Evolutionary conservation across 2,797 vertebrate species (phyloP), one percentile per base, ranked within the genome.

Genomic region (Semotilus atromaculatus): DNA sequence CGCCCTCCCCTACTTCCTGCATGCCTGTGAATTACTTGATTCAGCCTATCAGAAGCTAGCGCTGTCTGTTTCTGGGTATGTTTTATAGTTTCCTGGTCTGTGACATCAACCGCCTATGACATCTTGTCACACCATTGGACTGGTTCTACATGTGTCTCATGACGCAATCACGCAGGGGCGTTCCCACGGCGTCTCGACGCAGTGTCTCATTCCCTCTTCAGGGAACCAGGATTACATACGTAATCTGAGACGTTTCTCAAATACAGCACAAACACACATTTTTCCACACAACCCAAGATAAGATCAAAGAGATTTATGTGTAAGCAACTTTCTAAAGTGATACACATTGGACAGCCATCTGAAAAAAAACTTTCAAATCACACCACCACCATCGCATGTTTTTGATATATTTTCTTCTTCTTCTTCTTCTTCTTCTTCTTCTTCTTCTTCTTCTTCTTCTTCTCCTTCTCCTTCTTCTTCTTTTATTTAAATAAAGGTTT

Each of bases 301-400:
- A 76, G 74, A 34, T 36, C 34, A 76, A 53, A 34, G 31, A 55
- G 29, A 75, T 76, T 76, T 19, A n/a, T 64, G 23, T 48, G 29
- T 31, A 67, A 67, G 62, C 62, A 48, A 66, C 23, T 66, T 23
- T 66, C 26, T 48, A 14, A 43, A 45, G 19, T 31, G 19, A 53
- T 68, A 80, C 53, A 62, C 34, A 71, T 60, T 31, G 5, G 26
- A 23, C 7, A 72, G 72, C 16, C 11, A 18, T 72, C 26, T 71
- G 36, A 71, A n/a, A n/a, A 36, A 58, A 58, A 3, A 34, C 8
- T 40, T 10, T 40, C 9, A 40, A 40, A 40, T 40, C 40, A 40
- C 40, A 11, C 40, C 34, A 29, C 19, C n/a, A 34, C 21, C 3
- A 3, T 34, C 16, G 40, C 45, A 75, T 74, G 31, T 36, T 11